Evolutionary conservation across 1,140 invertebrate species (phyloP), one percentile per base, ranked within the genome.

Genomic region (Drosophila azteca): DNA sequence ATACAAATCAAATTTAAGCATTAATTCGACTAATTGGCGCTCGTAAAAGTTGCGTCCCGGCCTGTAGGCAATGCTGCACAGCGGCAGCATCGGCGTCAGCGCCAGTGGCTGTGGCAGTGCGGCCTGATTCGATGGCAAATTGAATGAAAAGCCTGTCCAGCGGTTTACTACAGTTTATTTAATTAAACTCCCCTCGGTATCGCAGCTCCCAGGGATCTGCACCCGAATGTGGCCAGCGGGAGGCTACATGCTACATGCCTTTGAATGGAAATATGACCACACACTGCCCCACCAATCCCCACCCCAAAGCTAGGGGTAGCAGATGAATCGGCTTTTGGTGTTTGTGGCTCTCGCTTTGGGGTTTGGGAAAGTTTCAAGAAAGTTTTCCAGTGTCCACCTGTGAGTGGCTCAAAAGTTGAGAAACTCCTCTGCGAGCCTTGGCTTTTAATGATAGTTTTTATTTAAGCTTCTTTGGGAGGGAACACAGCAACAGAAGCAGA

Each of bases 1-100:
- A 74, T 68, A 62, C 72, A 76, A 77, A 77, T 77, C 72, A 77
- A 77, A 77, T 76, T 77, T 68, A 22, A 57, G 57, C 63, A 77
- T 76, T 76, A 77, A 77, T 62, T 77, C 73, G 46, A 77, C 64
- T 77, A 77, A 77, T 77, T 76, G 73, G 52, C 39, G 57, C 72
- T 68, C 44, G 63, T 76, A 76, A 76, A 76, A 55, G 52, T 62
- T 58, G 1, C 17, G 17, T 20, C 17, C 17, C 17, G 17, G 17
- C 17, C 17, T 20, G 17, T 20, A 20, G 31, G 31, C 31, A 35
- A 35, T 35, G 31, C 6, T 29, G 26, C 8, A 45, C 24, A 49
- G 17, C 26, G 39, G 41, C 53, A 26, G 35, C 9, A 8, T 1
- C 26, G 7, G 26, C 9, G 31, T 1, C 17, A 49, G 17, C 17